A percentile compares a stretch with the other conserved stretches of the same genome.
These are phyloP conservation scores for Nomada ferruginata DNA, from an alignment of 2,888 invertebrate species.

Conservation along the genomic window DNA sequence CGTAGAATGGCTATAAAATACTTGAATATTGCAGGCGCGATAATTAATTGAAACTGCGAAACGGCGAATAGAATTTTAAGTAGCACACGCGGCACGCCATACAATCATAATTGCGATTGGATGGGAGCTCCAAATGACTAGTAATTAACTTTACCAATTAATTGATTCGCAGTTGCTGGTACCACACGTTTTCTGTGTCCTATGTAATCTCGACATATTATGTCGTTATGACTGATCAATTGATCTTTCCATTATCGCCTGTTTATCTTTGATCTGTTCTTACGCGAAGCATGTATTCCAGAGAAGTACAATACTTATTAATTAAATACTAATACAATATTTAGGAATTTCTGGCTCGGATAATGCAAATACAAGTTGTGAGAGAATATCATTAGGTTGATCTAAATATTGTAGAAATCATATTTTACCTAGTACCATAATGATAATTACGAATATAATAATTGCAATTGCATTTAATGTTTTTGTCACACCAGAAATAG, in stretches of 20 bases:
- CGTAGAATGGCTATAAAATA: no score
- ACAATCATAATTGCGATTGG: conserved; percentile 16
- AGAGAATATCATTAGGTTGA: not conserved
- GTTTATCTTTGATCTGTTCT: not conserved
- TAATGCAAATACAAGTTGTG: not conserved
- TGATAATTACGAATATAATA: no score
- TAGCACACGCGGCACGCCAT: not conserved
- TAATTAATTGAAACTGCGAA: conserved; percentile 10
- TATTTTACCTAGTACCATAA: no score
- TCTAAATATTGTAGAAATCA: not conserved
- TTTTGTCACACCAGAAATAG: no score
- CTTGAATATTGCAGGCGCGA: not conserved
- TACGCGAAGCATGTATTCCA: not conserved
- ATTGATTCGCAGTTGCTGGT: conserved; percentile 1
- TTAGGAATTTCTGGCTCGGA: not conserved
- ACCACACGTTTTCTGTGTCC: no score
- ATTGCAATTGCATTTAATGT: no score
- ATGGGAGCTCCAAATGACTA: not conserved
- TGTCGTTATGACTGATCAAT: conserved; percentile 10
- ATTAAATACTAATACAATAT: not conserved
- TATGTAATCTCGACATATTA: conserved; percentile 22
- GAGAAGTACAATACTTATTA: not conserved
- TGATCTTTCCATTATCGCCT: conserved; percentile 2
- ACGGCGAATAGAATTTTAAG: conserved; percentile 23
- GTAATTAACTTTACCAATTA: conserved; percentile 27